Evolutionary conservation across 2,113 vertebrate species (phyloP), one percentile per base, ranked within the genome.

Genomic region (Phasianus colchicus): DNA sequence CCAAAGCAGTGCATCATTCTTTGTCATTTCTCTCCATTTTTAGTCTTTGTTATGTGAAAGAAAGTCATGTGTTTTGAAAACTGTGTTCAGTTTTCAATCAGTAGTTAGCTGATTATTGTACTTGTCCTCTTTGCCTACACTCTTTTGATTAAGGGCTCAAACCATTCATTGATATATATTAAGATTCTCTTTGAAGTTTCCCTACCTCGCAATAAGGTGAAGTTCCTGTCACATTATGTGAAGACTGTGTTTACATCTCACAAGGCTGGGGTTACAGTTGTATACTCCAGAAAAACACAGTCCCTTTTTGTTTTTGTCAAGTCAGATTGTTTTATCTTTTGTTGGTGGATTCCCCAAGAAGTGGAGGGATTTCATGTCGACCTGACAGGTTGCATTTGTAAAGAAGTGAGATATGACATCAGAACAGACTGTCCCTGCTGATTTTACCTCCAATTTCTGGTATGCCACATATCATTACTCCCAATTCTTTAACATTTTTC

Each of bases 1-100:
- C 61, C 88, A 47, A 0, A 21, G 4, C 32, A 29, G 70, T 21
- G 5, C 18, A 61, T 22, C 8, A 0, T 50, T 61, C 73, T 82
- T 69, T 45, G 60, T 74, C 29, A 1, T 3, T 21, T 38, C 29
- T 58, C 43, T 79, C 36, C 3, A 0, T 4, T 81, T 78, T n/a
- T 22, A 12, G 14, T 57, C 54, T 7, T 0, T 45, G 8, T 57
- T 24, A 5, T 3, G 2, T 21, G 12, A 72, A 40, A 67, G 54
- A 61, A 58, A 72, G 38, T 34, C 3, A 1, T 0, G 0, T 19
- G 12, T 60, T 75, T 82, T 76, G 7, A 57, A 52, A 40, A 6
- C 18, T 27, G 52, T 43, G 19, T 63, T 42, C 21, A 38, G 38
- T 38, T 38, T 38, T 38, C 38, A 38, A 6, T 16, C 11, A 75